phyloP scores from a whole-genome alignment of 1,140 invertebrate genomes.

The Anthonomus grandis region DNA sequence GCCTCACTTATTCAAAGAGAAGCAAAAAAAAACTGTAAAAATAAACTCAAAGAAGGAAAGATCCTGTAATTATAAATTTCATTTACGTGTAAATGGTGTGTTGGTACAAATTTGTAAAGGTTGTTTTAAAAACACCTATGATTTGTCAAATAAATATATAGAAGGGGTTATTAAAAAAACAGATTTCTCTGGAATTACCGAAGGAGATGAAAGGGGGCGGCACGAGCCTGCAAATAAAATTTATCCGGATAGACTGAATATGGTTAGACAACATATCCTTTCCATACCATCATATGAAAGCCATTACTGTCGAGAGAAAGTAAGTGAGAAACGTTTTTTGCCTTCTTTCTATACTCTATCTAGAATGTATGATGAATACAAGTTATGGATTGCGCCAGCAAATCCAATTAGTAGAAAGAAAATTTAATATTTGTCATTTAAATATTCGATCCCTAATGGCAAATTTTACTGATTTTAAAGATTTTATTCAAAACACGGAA shows the following conservation, averaged over 20 bases:
- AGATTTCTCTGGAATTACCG: background rate
- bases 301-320: background rate
- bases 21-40: slow-evolving; percentile 2
- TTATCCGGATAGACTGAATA: background rate
- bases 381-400: background rate
- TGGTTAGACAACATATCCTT: background rate
- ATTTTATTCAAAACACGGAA: no score
- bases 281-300: slow-evolving; percentile 2
- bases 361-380: slow-evolving; percentile 1
- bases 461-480: no score
- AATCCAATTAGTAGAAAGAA: background rate
- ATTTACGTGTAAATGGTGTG: background rate
- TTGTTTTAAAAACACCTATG: background rate
- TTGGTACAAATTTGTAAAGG: slow-evolving; percentile 2
- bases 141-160: slow-evolving; percentile 2
- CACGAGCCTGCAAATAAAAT: background rate
- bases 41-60: background rate
- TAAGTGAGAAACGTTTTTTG: background rate
- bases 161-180: background rate
- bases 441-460: no score
- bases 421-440: no score
- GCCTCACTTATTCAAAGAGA: background rate
- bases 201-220: background rate
- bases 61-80: background rate
- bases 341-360: background rate